Base-by-base conservation (phyloP, 2,797 vertebrate species). In the Chaetophractus vellerosus region DNA sequence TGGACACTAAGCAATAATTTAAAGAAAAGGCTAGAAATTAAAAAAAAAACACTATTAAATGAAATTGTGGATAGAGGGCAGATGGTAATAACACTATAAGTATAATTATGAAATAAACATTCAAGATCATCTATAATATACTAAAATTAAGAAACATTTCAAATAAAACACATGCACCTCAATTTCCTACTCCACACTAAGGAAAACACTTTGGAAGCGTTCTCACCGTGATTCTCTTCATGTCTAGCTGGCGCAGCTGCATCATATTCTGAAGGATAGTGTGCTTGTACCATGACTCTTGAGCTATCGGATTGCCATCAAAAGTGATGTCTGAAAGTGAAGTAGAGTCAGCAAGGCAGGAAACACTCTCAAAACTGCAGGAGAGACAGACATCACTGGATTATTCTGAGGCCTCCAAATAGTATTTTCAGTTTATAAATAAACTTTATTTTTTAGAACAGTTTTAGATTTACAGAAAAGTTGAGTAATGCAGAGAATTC, bases 221-320 rank as follows among this genome's bases (percentile, higher is more conserved):
- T 66, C 99, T 99, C 98, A 99, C 99, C 96, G 99, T 99, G 98
- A 99, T 98, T 97, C 99, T 99, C 99, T 99, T 99, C 99, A 99
- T 99, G 98, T 99, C 99, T 98, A 99, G 99, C 99, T 99, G 99
- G 98, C 98, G 99, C 96, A 99, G 99, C 98, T 99, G 99, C 99
- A 99, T 98, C 99, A 99, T 99, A 98, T 99, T 99, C 98, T 99
- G 99, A 97, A 99, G 99, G 98, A 99, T 97, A 33, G 99, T 99
- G 98, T 99, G 99, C 98, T 99, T 99, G 99, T 99, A 99, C 99
- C 99, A 99, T 99, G 99, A 99, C 99, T 99, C 99, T 99, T 99
- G 99, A 98, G 99, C 99, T 99, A 99, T 99, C 93, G 99, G 99
- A 97, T 99, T 99, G 99, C 99, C 99, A 99, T 99, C 99, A 99